phyloP scores from a whole-genome alignment of 2,797 vertebrate genomes.

The Parauchenoglanis punctatus region DNA sequence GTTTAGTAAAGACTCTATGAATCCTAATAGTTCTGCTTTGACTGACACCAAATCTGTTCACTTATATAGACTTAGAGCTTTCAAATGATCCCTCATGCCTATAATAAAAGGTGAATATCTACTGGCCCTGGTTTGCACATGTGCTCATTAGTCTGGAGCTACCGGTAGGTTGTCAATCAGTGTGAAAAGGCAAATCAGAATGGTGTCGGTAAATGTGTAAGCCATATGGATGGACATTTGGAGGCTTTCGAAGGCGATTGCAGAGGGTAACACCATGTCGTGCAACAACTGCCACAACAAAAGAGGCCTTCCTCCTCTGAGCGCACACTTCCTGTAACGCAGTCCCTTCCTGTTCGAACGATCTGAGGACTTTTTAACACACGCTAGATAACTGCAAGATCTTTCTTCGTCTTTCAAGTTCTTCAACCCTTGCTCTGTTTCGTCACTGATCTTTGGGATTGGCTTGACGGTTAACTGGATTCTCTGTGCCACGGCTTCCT shows the following conservation, averaged over 20 bases:
- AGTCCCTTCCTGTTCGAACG: neutral
- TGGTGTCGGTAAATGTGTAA: neutral
- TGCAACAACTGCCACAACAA: neutral
- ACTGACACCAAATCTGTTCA: neutral
- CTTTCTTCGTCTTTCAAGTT: neutral
- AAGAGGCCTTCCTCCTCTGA: neutral
- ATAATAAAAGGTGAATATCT: neutral
- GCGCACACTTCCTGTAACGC: neutral
- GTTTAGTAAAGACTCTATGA: neutral
- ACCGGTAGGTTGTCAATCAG: neutral
- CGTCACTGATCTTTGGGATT: neutral
- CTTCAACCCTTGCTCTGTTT: neutral
- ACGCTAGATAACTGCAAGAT: neutral
- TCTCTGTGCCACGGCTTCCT: neutral
- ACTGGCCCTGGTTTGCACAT: neutral
- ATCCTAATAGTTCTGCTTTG: neutral
- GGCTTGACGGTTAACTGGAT: neutral
- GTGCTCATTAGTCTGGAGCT: neutral
- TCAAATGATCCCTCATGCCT: neutral
- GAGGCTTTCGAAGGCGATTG: neutral
- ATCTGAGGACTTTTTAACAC: neutral
- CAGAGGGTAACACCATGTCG: neutral
- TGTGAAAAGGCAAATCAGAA: neutral
- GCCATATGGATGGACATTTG: constrained; percentile 10
- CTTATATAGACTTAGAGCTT: neutral